Evolutionary conservation across 2,797 vertebrate species (phyloP).

Genomic region (Simalia tracyae): DNA sequence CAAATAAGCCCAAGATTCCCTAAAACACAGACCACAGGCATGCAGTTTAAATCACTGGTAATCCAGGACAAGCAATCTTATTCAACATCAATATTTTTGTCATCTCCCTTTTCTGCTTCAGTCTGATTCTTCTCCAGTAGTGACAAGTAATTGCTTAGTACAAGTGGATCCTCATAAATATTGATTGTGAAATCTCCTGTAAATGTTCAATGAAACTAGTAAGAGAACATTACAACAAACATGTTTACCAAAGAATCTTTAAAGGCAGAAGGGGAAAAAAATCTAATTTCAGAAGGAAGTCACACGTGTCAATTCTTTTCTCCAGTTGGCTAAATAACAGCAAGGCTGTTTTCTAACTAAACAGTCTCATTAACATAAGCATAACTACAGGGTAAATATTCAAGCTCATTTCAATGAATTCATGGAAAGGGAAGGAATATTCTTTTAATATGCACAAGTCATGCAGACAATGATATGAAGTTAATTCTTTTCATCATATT

Average conservation of each 20-base stretch:
- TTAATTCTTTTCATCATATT: conserved; percentile 81
- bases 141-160: not conserved
- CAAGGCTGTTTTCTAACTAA: conserved; percentile 77
- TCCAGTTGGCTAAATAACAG: conserved; percentile 77
- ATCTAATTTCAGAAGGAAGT: conserved; percentile 70
- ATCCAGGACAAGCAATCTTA: not conserved
- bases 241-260: conserved; percentile 68
- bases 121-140: conserved; percentile 58
- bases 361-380: conserved; percentile 81
- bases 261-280: conserved; percentile 56
- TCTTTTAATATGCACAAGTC: conserved; percentile 77
- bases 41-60: not conserved
- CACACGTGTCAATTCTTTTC: conserved; percentile 69
- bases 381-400: conserved; percentile 83
- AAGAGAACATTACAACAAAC: conserved; percentile 62
- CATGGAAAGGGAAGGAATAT: conserved; percentile 68
- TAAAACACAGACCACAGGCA: not conserved
- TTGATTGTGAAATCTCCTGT: conserved; percentile 61
- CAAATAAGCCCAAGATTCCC: not conserved
- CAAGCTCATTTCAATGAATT: conserved; percentile 78
- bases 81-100: not conserved
- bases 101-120: not conserved
- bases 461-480: conserved; percentile 80
- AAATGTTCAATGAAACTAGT: conserved; percentile 62
- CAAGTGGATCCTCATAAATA: conserved; percentile 57